phyloP scores from a whole-genome alignment of 2,888 invertebrate genomes.

The Idaea dimidiata region DNA sequence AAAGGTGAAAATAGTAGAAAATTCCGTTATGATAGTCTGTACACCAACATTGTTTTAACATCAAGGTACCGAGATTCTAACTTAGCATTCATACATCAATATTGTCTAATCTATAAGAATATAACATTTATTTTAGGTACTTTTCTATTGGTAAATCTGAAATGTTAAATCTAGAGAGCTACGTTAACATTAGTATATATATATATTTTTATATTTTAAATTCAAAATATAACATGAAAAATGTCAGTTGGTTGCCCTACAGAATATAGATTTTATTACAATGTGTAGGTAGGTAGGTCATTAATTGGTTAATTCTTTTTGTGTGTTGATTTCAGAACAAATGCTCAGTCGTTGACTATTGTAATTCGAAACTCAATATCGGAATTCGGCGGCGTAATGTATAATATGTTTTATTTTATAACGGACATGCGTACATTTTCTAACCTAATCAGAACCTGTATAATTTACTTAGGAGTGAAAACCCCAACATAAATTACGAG shows the following conservation, averaged over 20 bases:
- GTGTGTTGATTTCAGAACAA: slow-evolving; percentile 28
- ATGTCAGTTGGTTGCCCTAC: not conserved
- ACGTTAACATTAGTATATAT: slow-evolving; percentile 24
- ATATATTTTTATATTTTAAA: slow-evolving; percentile 7
- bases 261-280: slow-evolving; percentile 4
- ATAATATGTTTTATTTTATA: slow-evolving; percentile 39
- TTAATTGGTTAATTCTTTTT: slow-evolving; percentile 11
- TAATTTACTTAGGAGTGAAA: slow-evolving; percentile 73
- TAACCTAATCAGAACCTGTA: slow-evolving; percentile 82
- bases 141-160: slow-evolving; percentile 43
- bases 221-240: slow-evolving; percentile 1
- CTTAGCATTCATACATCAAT: slow-evolving; percentile 39
- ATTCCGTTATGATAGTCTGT: not conserved
- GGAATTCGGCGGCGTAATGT: slow-evolving; percentile 54
- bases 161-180: slow-evolving; percentile 52
- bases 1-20: not conserved
- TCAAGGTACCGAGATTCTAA: slow-evolving; percentile 74
- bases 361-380: slow-evolving; percentile 57
- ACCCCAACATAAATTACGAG: slow-evolving; percentile 79
- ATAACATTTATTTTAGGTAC: slow-evolving; percentile 58
- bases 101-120: slow-evolving; percentile 44
- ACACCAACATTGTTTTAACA: slow-evolving; percentile 34
- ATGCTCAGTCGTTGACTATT: slow-evolving; percentile 44
- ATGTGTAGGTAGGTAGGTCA: slow-evolving; percentile 12
- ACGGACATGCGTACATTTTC: slow-evolving; percentile 56